A percentile compares a stretch with the other conserved stretches of the same genome.
Evolutionary conservation across 92 coral and sea anemone species (phyloP).

Genomic region (Phymanthus crucifer): DNA sequence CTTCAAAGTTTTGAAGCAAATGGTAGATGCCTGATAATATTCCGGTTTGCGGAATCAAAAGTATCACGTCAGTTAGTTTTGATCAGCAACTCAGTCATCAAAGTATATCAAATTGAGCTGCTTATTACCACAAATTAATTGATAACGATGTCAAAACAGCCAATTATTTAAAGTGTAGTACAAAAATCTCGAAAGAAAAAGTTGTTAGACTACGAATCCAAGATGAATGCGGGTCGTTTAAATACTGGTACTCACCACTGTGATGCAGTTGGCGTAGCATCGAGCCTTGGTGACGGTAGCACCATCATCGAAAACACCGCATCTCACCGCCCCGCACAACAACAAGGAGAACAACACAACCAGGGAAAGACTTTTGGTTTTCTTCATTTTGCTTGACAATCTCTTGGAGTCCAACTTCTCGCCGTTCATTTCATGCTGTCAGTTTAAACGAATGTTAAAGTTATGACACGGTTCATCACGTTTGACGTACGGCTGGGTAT

Average conservation of each 20-base stretch:
- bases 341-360: not conserved
- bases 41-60: too few relatives aligned
- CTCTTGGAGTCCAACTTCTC: not conserved
- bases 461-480: not conserved
- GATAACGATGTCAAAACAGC: not conserved
- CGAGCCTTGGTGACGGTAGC: constrained; percentile 38
- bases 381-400: not conserved
- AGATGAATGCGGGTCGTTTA: not conserved
- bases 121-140: not conserved
- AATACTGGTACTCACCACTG: constrained; percentile 36
- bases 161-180: not conserved
- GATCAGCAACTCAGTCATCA: too few relatives aligned
- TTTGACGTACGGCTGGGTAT: not conserved
- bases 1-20: too few relatives aligned
- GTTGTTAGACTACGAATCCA: not conserved
- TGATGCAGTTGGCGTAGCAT: constrained; percentile 56
- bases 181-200: not conserved
- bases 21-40: too few relatives aligned
- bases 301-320: constrained; percentile 8
- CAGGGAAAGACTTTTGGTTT: not conserved
- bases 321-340: not conserved
- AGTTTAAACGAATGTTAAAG: not conserved
- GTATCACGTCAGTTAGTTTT: too few relatives aligned
- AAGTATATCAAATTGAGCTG: too few relatives aligned
- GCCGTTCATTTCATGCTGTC: not conserved